Conservation (phyloP, 2,113 vertebrate species). For the Crotalus helleri region DNA sequence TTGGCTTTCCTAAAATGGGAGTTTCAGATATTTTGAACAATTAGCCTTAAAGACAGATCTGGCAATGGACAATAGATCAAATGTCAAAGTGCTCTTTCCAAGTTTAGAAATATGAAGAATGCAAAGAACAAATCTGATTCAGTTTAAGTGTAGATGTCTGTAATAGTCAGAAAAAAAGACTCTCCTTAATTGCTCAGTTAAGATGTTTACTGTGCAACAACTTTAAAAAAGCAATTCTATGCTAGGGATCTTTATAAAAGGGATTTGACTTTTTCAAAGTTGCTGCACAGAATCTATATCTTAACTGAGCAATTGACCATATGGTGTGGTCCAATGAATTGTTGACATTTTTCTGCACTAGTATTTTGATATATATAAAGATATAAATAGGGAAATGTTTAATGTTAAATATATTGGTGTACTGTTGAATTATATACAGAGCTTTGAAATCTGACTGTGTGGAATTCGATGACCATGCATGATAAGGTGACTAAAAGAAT, state of each 20-base stretch:
- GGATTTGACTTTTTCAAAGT: neutral
- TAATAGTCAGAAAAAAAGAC: neutral
- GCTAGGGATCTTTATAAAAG: neutral
- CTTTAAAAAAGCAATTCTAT: neutral
- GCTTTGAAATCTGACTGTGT: neutral
- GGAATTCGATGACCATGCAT: neutral
- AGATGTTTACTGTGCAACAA: neutral
- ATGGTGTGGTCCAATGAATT: neutral
- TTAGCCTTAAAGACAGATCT: neutral
- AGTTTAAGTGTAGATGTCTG: neutral
- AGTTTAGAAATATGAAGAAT: neutral
- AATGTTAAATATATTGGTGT: too few species aligned
- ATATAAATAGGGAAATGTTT: too few species aligned
- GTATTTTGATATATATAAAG: too few species aligned
- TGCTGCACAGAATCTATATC: neutral
- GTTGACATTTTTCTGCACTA: neutral
- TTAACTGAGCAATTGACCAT: neutral
- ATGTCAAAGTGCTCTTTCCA: neutral
- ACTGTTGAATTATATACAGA: too few species aligned
- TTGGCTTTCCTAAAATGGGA: neutral
- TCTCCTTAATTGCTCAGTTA: neutral
- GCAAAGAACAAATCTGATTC: neutral
- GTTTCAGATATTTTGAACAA: neutral
- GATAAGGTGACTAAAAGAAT: neutral
- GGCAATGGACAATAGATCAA: neutral